A percentile compares a stretch with the other conserved stretches of the same genome.
Evolutionary conservation across 1,140 invertebrate species (phyloP).

Genomic region (Wiebesia pumilae): DNA sequence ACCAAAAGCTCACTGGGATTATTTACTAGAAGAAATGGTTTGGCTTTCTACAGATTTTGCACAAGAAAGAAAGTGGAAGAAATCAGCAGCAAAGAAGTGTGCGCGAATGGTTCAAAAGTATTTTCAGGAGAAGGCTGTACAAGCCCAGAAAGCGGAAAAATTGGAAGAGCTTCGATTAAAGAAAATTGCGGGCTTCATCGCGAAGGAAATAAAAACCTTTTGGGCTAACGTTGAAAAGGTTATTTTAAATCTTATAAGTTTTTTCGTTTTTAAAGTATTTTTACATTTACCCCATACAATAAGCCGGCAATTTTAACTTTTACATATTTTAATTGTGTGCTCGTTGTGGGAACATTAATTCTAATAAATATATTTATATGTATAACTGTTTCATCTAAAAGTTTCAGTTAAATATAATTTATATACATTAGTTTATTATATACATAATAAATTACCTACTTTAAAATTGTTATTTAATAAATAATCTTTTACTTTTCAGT

Average conservation of each 20-base stretch:
- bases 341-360: conserved; percentile 74
- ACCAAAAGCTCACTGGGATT: conserved; percentile 98
- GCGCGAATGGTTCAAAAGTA: conserved; percentile 95
- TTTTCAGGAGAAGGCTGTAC: conserved; percentile 94
- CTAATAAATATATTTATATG: conserved; percentile 54
- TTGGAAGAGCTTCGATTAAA: conserved; percentile 91
- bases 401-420: conserved; percentile 44
- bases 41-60: conserved; percentile 98
- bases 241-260: not conserved
- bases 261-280: not conserved
- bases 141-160: conserved; percentile 92
- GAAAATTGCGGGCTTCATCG: conserved; percentile 91
- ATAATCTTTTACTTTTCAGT: conserved; percentile 69
- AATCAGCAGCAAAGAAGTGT: conserved; percentile 94
- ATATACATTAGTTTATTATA: conserved; percentile 29
- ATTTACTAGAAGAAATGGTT: conserved; percentile 97
- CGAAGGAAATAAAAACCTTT: conserved; percentile 95
- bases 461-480: not conserved
- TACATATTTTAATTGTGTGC: conserved; percentile 70
- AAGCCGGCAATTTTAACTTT: conserved; percentile 71
- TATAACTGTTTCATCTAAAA: conserved; percentile 24
- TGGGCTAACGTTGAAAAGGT: conserved; percentile 98
- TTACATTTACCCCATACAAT: conserved; percentile 70
- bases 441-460: not conserved
- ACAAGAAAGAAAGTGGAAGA: conserved; percentile 98